These are phyloP conservation scores for Sebastes goodei DNA, from an alignment of 2,797 vertebrate species.

Conservation along the genomic window DNA sequence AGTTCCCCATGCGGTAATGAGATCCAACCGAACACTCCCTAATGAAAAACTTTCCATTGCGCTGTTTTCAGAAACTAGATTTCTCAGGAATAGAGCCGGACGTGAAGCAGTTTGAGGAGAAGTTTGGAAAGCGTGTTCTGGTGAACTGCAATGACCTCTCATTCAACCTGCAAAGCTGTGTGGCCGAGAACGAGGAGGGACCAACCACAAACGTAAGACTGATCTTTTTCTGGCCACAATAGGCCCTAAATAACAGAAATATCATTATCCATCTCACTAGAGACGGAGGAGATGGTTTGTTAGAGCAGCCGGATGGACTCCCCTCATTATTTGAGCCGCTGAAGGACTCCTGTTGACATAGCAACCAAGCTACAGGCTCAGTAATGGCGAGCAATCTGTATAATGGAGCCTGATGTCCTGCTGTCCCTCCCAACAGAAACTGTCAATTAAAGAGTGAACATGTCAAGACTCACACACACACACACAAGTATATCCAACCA, in stretches of 20 bases:
- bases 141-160: conserved; percentile 97
- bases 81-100: conserved; percentile 94
- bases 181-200: conserved; percentile 98
- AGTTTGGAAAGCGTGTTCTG: conserved; percentile 94
- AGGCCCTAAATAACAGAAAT: conserved; percentile 21
- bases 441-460: conserved; percentile 43
- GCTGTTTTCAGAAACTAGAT: conserved; percentile 89
- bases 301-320: conserved; percentile 23
- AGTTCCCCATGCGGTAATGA: neutral
- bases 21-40: neutral
- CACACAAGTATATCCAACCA: neutral
- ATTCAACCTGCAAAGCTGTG: conserved; percentile 97
- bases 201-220: conserved; percentile 94
- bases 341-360: conserved; percentile 56
- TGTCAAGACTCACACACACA: conserved; percentile 21
- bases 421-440: conserved; percentile 51
- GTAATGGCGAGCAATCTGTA: conserved; percentile 46
- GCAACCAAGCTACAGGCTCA: conserved; percentile 55
- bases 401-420: conserved; percentile 64
- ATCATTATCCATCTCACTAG: conserved; percentile 8
- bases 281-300: conserved; percentile 32
- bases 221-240: neutral
- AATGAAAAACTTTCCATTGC: neutral
- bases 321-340: conserved; percentile 37
- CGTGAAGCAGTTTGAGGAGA: conserved; percentile 95